Conservation (phyloP, 2,113 vertebrate genomes). For the Glareola pratincola region DNA sequence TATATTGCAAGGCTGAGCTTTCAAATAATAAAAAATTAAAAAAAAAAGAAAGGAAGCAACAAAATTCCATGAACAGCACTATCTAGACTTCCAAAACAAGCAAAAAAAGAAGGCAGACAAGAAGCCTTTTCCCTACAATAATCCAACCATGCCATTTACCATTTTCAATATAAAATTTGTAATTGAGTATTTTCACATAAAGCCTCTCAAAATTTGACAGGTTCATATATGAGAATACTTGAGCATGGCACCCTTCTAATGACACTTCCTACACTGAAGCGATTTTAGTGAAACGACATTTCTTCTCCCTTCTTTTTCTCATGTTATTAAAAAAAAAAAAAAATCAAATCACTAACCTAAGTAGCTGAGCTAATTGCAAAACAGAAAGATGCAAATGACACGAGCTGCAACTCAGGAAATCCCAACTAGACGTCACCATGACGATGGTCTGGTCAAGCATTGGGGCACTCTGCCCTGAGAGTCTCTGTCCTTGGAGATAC, state of each 20-base stretch:
- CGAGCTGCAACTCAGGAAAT: background rate
- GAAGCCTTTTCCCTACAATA: background rate
- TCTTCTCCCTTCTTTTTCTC: background rate
- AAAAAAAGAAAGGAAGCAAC: background rate
- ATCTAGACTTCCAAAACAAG: background rate
- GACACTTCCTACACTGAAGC: background rate
- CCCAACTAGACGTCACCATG: background rate
- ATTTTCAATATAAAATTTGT: background rate
- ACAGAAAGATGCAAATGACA: background rate
- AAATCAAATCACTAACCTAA: background rate
- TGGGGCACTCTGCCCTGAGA: background rate
- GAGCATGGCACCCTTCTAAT: background rate
- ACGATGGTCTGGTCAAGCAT: background rate
- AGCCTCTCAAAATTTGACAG: background rate
- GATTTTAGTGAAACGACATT: background rate
- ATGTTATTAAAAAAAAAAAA: background rate
- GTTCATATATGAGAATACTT: background rate
- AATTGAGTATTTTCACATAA: background rate
- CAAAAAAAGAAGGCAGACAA: background rate
- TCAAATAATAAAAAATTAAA: background rate
- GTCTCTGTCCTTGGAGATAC: background rate
- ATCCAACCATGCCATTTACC: background rate
- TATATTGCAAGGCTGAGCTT: background rate
- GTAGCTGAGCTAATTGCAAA: background rate
- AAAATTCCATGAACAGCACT: background rate